phyloP scores from a whole-genome alignment of 2,797 vertebrate genomes.

The Hozukius guyotensis region DNA sequence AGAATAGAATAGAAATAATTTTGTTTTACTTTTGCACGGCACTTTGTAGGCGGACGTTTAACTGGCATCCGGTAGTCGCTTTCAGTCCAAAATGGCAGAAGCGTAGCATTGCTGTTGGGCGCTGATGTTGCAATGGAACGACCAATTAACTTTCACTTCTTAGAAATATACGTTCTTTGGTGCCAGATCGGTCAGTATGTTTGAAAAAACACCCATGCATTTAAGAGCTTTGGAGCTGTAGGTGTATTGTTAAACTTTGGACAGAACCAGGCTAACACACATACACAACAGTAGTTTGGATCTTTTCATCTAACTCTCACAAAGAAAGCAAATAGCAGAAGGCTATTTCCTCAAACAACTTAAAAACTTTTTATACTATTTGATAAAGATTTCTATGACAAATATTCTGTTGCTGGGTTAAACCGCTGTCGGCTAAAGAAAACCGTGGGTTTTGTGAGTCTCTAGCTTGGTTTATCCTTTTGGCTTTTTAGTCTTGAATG shows the following conservation, averaged over 20 bases:
- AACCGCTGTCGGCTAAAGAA: neutral
- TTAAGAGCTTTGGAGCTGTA: neutral
- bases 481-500: slow-evolving; percentile 29
- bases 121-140: no score
- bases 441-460: neutral
- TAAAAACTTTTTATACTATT: neutral
- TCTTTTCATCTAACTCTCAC: neutral
- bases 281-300: neutral
- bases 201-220: neutral
- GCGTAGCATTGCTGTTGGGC: no score
- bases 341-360: neutral
- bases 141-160: no score
- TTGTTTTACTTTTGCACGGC: no score
- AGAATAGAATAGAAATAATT: no score
- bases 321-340: neutral
- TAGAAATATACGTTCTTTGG: no score
- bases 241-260: neutral
- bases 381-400: neutral
- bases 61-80: no score
- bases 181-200: neutral
- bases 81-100: no score
- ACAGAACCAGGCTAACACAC: neutral
- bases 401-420: neutral
- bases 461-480: slow-evolving; percentile 13
- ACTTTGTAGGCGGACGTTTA: no score